Evolutionary conservation across 2,113 vertebrate species (phyloP).

Genomic region (Corythoichthys haematopterus): DNA sequence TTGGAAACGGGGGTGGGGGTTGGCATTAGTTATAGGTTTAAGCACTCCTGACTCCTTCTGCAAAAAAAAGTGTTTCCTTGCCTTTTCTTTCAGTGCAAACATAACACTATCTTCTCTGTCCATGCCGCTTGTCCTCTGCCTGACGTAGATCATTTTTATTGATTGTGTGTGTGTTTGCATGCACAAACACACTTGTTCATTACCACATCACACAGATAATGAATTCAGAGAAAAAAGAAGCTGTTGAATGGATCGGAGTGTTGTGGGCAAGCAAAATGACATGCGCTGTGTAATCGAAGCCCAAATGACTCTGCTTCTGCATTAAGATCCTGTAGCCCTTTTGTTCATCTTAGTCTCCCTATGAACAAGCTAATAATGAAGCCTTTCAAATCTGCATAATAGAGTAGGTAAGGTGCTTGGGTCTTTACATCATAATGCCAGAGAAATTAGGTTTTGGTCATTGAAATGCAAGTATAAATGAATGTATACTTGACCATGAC

Average conservation of each 20-base stretch:
- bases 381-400: conserved; percentile 40
- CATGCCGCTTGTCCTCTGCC: too few relatives aligned
- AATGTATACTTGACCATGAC: neutral
- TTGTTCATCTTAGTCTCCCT: conserved; percentile 50
- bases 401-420: conserved; percentile 12
- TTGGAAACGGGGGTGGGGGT: too few relatives aligned
- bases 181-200: conserved; percentile 26
- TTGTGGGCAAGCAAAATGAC: conserved; percentile 17
- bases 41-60: too few relatives aligned
- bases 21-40: too few relatives aligned
- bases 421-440: conserved; percentile 19
- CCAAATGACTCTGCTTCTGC: conserved; percentile 50
- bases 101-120: too few relatives aligned
- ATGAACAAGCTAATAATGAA: conserved; percentile 54
- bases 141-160: neutral
- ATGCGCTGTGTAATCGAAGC: conserved; percentile 56
- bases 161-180: conserved; percentile 10
- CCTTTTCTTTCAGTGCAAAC: too few relatives aligned
- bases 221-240: conserved; percentile 35
- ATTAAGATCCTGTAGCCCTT: conserved; percentile 50
- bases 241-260: conserved; percentile 47
- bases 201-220: conserved; percentile 66
- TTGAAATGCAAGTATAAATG: neutral
- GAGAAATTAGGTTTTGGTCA: neutral
- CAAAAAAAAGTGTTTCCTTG: too few relatives aligned